Evolutionary conservation across 2,888 invertebrate species (phyloP).

Genomic region (Suillia variegata): DNA sequence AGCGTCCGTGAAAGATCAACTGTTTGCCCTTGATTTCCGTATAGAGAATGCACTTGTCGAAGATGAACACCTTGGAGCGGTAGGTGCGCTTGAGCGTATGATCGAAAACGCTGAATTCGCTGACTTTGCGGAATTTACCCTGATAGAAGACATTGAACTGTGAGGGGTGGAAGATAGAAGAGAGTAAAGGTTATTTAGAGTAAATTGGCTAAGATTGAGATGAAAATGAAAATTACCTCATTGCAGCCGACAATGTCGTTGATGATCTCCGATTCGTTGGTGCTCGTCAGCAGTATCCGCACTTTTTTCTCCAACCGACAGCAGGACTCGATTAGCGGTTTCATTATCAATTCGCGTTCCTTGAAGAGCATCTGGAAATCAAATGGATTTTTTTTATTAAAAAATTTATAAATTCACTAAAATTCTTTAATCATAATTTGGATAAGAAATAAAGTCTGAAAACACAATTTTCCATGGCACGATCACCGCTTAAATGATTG

Average conservation of each 20-base stretch:
- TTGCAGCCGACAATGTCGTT: constrained; percentile 58
- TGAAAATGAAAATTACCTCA: constrained; percentile 41
- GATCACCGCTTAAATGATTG: no score
- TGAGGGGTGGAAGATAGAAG: constrained; percentile 6
- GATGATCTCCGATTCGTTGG: constrained; percentile 59
- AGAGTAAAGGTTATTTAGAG: not conserved
- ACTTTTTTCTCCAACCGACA: constrained; percentile 58
- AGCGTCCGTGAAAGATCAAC: constrained; percentile 57
- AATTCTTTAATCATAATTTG: not conserved
- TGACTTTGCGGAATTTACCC: constrained; percentile 59
- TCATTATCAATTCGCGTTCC: constrained; percentile 54
- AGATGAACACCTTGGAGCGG: constrained; percentile 57
- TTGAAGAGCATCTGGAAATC: constrained; percentile 51
- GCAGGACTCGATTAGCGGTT: constrained; percentile 57
- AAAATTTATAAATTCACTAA: not conserved
- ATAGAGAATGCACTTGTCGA: constrained; percentile 59
- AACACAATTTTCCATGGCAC: no score
- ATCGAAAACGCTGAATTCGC: constrained; percentile 55
- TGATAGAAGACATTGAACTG: constrained; percentile 59
- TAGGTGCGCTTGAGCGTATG: constrained; percentile 52
- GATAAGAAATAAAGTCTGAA: no score
- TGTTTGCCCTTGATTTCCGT: constrained; percentile 58
- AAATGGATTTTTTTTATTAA: no score
- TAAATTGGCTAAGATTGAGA: not conserved
- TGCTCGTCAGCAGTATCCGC: constrained; percentile 52